These are phyloP conservation scores for Diaperis boleti DNA, from an alignment of 2,888 invertebrate species.

Conservation along the genomic window DNA sequence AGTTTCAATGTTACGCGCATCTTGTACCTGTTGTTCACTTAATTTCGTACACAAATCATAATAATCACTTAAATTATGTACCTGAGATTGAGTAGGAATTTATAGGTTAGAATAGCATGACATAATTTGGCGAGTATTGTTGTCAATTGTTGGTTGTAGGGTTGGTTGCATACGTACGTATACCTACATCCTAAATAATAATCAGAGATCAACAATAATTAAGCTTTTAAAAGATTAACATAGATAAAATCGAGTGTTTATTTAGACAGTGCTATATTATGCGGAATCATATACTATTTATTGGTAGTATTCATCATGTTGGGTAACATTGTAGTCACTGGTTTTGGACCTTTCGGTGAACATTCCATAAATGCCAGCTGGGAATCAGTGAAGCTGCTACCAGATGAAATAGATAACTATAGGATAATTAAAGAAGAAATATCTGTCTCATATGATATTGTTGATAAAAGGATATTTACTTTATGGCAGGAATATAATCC, in stretches of 20 bases:
- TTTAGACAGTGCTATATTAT: background rate
- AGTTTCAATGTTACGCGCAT: constrained; percentile 13
- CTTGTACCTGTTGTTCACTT: background rate
- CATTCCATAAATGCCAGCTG: constrained; percentile 85
- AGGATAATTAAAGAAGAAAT: constrained; percentile 73
- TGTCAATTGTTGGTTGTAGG: background rate
- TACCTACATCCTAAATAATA: background rate
- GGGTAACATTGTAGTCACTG: constrained; percentile 70
- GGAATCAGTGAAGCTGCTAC: constrained; percentile 80
- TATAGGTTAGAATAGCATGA: too few species aligned
- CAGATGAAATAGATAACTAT: constrained; percentile 69
- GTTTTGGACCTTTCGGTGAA: constrained; percentile 83
- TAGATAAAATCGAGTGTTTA: background rate
- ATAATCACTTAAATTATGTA: too few species aligned
- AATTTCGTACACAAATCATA: background rate
- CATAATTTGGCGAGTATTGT: too few species aligned
- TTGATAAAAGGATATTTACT: constrained; percentile 73
- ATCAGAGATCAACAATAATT: too few species aligned
- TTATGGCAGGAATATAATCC: constrained; percentile 72
- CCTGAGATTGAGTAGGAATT: too few species aligned
- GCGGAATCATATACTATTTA: background rate
- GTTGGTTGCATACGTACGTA: constrained; percentile 9
- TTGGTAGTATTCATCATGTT: constrained; percentile 1
- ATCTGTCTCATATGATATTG: constrained; percentile 80
- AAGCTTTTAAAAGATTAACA: too few species aligned